Percentiles rank a stretch among this genome's conserved stretches.
Evolutionary conservation across 1,140 invertebrate genomes (phyloP).

Genomic region (Contarinia nasturtii): DNA sequence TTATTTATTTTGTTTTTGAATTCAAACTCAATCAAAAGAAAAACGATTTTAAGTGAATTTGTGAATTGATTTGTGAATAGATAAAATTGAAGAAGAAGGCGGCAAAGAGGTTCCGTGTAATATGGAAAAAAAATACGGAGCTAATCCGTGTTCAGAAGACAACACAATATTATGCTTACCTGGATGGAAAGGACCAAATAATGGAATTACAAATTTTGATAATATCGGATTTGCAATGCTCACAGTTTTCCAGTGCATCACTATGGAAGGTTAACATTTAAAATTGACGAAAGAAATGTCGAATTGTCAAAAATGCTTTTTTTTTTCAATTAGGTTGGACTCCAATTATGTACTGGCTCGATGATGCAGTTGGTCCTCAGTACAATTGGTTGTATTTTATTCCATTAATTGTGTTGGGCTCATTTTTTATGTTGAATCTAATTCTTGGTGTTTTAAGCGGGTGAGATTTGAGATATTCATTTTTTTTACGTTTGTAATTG

Average conservation of each 20-base stretch:
- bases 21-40: background rate
- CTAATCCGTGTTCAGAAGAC: conserved; percentile 59
- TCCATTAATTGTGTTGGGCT: conserved; percentile 98
- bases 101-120: conserved; percentile 74
- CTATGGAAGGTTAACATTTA: conserved; percentile 99
- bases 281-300: no score
- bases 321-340: no score
- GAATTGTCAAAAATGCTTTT: no score
- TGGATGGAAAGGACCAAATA: conserved; percentile 94
- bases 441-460: conserved; percentile 99
- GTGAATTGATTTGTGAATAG: conserved; percentile 25
- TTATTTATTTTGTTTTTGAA: no score
- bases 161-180: conserved; percentile 75
- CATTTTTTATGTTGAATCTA: conserved; percentile 99
- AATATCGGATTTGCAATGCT: conserved; percentile 99
- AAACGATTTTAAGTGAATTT: background rate
- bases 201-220: conserved; percentile 98
- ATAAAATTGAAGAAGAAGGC: conserved; percentile 72
- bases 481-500: no score
- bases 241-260: conserved; percentile 99
- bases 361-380: conserved; percentile 92
- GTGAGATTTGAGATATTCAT: conserved; percentile 55
- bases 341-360: conserved; percentile 97
- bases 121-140: conserved; percentile 49
- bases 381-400: conserved; percentile 99